A percentile compares a stretch with the other conserved stretches of the same genome.
Conservation (phyloP, 2,113 vertebrate species). For the Casuarius casuarius region DNA sequence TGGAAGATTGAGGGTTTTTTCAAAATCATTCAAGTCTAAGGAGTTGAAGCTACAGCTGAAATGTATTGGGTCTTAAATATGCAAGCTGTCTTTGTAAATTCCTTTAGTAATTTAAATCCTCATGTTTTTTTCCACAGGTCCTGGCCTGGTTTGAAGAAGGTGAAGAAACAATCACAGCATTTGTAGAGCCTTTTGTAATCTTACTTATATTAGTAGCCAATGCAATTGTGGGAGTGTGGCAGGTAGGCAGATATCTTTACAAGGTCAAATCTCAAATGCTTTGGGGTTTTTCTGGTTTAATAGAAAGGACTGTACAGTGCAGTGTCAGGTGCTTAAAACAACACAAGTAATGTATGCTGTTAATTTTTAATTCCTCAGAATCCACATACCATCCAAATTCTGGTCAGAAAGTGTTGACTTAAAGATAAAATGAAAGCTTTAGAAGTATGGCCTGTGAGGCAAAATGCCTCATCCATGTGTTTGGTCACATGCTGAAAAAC, state of each 20-base stretch:
- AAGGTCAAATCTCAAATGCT: background rate
- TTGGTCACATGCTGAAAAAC: background rate
- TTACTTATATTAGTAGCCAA: conserved; percentile 98
- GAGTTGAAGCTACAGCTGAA: background rate
- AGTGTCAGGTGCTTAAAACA: background rate
- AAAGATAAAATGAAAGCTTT: conserved; percentile 6
- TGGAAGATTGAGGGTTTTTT: background rate
- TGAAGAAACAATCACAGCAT: conserved; percentile 98
- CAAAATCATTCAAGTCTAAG: background rate
- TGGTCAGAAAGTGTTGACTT: background rate
- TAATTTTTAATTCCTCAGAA: background rate
- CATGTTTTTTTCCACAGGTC: conserved; percentile 84
- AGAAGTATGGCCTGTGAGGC: background rate
- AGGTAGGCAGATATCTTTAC: conserved; percentile 83
- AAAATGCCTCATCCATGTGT: background rate
- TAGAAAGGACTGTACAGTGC: background rate
- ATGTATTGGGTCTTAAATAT: background rate
- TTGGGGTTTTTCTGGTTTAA: background rate
- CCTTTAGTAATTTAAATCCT: background rate
- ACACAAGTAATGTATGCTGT: background rate
- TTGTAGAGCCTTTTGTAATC: conserved; percentile 99
- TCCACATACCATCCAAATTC: background rate
- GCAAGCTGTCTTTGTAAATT: background rate
- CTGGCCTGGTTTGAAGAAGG: conserved; percentile 99
- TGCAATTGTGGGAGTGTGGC: conserved; percentile 98